Base-by-base conservation (phyloP, 1,140 invertebrate genomes). In the Temnothorax nylanderi region DNA sequence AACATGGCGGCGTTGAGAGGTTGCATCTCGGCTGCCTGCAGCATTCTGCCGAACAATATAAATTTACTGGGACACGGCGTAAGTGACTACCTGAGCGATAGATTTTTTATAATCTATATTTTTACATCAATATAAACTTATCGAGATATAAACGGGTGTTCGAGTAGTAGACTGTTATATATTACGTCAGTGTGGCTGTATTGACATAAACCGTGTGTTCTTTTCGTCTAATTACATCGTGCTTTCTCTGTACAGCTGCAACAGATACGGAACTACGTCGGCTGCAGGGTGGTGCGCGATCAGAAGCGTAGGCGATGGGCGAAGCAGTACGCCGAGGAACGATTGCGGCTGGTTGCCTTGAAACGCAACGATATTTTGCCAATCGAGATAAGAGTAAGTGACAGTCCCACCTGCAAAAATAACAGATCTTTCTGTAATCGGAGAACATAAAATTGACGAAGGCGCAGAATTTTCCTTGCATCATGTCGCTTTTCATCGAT, bases 351-450 rank as follows among this genome's bases (percentile, higher is more conserved):
- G 0, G 97, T 98, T 93, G 96, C 97, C 4, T 91, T 99, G 44
- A 96, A 97, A 82, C 98, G 97, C 93, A 98, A 98, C 93, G 96
- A 97, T 92, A 97, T 99, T 89, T 94, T 99, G 32, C 98, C 98
- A 0, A 71, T 93, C 67, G 98, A 98, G 96, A 95, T 99, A 3
- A 95, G 96, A 89, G 97, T 98, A 95, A 91, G 64, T 84, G 54
- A 56, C 18, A 2, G 41, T 60, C 18, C 7, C 21, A 41, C 6
- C 41, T 34, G 26, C 51, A 32, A 13, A 78, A 21, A n/a, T 32
- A 47, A 72, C n/a, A 47, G 1, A 11, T 41, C 21, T 65, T n/a
- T 18, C 47, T 58, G 0, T 56, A n/a, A 56, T 32, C 18, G 10
- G 2, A 1, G 4, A 62, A n/a, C 69, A 69, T 11, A 51, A 21